Percentiles rank a stretch among this genome's conserved stretches.
These are phyloP conservation scores for Lordiphosa collinella DNA, from an alignment of 1,140 invertebrate genomes.

Conservation along the genomic window DNA sequence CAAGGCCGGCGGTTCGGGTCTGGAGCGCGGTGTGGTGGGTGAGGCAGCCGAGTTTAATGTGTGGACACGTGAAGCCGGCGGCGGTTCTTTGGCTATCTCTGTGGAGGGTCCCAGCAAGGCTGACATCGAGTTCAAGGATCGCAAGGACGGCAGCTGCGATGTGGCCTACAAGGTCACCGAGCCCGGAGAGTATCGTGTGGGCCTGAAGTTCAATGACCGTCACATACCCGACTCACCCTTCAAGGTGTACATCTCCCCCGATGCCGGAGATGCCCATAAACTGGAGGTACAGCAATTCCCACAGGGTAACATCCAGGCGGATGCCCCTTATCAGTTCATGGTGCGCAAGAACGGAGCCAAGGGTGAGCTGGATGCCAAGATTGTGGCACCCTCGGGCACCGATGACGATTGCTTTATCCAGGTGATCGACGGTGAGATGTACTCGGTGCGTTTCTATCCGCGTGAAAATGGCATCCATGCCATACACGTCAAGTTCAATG, in stretches of 20 bases:
- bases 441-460: conserved; percentile 96
- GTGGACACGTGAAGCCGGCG: conserved; percentile 98
- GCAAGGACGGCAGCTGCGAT: conserved; percentile 97
- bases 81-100: conserved; percentile 96
- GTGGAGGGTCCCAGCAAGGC: conserved; percentile 98
- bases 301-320: conserved; percentile 89
- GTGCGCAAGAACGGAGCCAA: conserved; percentile 96
- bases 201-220: conserved; percentile 97
- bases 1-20: conserved; percentile 94
- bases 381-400: conserved; percentile 93
- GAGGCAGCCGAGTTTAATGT: conserved; percentile 97
- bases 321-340: conserved; percentile 96
- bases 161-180: conserved; percentile 96
- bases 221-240: conserved; percentile 99
- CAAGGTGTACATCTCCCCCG: conserved; percentile 96
- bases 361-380: conserved; percentile 94
- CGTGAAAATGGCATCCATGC: conserved; percentile 97
- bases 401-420: conserved; percentile 98
- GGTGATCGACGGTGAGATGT: conserved; percentile 94
- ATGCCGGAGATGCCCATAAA: conserved; percentile 94
- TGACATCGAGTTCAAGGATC: conserved; percentile 97
- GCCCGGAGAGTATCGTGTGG: conserved; percentile 97
- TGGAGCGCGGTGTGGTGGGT: conserved; percentile 93
- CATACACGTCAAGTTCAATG: conserved; percentile 96
- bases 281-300: conserved; percentile 95